Evolutionary conservation across 2,113 vertebrate genomes (phyloP).

Genomic region (Chascanopsetta lugubris): DNA sequence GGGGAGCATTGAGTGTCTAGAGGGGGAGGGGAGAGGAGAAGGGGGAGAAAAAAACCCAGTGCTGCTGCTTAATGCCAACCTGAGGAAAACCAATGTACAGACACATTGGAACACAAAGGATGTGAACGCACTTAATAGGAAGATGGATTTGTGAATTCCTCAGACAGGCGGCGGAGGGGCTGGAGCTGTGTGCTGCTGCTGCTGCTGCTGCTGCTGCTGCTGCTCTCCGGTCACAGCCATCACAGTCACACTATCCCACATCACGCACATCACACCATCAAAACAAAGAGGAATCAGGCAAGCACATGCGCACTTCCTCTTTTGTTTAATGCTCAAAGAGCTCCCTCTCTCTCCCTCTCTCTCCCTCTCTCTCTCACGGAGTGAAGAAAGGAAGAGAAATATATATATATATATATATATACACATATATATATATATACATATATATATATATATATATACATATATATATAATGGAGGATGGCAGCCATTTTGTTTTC

Average conservation of each 20-base stretch:
- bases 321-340: conserved; percentile 24
- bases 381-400: neutral
- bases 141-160: conserved; percentile 42
- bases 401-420: too few species aligned
- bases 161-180: conserved; percentile 40
- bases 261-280: conserved; percentile 8
- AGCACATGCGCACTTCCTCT: conserved; percentile 29
- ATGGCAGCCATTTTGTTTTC: conserved; percentile 61
- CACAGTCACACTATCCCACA: conserved; percentile 18
- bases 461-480: too few species aligned
- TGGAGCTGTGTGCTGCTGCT: conserved; percentile 40
- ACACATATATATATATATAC: too few species aligned
- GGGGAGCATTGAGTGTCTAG: conserved; percentile 64
- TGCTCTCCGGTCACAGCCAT: conserved; percentile 44
- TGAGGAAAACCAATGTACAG: conserved; percentile 65
- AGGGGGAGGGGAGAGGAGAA: conserved; percentile 23
- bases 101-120: conserved; percentile 59
- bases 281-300: conserved; percentile 11
- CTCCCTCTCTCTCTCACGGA: too few species aligned
- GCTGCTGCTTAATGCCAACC: conserved; percentile 75
- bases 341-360: too few species aligned
- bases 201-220: too few species aligned
- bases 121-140: conserved; percentile 38
- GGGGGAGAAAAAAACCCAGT: neutral
- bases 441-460: too few species aligned